phyloP scores from a whole-genome alignment of 2,113 vertebrate species.

The Oncorhynchus keta region DNA sequence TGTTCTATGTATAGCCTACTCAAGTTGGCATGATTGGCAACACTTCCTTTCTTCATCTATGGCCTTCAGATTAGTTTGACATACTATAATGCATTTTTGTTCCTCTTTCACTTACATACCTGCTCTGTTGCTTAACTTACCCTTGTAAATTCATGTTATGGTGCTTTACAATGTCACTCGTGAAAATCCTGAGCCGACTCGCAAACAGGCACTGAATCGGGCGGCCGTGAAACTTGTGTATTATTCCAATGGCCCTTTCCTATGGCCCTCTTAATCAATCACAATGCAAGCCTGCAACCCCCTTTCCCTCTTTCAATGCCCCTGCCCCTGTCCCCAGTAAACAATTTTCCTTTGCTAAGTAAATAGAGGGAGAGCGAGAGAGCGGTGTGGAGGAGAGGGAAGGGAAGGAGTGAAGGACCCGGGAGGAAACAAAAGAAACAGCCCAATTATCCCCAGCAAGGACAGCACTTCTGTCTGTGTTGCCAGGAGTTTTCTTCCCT shows the following conservation, averaged over 20 bases:
- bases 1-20: background rate
- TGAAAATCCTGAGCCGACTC: conserved; percentile 34
- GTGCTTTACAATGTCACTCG: conserved; percentile 26
- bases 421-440: conserved; percentile 43
- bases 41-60: too few relatives aligned
- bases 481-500: background rate
- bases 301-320: conserved; percentile 22
- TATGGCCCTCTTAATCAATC: conserved; percentile 62
- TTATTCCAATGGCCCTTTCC: conserved; percentile 55
- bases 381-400: conserved; percentile 10
- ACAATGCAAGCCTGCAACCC: conserved; percentile 48
- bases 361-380: conserved; percentile 43
- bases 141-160: background rate
- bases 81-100: background rate
- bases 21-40: background rate
- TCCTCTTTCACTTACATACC: background rate
- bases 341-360: conserved; percentile 60
- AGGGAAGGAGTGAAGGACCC: conserved; percentile 19
- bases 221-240: conserved; percentile 35
- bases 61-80: background rate
- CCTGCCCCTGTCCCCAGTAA: conserved; percentile 38
- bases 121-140: background rate
- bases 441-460: conserved; percentile 50
- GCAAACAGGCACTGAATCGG: conserved; percentile 36
- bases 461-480: conserved; percentile 35